phyloP scores from a whole-genome alignment of 1,140 invertebrate species.

The Drosophila kanapiae region DNA sequence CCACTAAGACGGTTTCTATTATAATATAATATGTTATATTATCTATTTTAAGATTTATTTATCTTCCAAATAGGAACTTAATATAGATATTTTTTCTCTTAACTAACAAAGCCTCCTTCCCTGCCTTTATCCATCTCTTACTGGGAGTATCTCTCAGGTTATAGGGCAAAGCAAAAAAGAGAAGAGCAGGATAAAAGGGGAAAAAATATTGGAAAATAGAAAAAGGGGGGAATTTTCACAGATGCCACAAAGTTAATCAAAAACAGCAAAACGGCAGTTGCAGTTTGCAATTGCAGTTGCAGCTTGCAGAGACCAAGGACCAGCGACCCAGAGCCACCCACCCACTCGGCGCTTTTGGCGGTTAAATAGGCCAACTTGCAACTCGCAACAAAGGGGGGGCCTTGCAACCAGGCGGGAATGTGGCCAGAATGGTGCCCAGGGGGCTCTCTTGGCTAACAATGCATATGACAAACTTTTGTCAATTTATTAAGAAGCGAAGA shows the following conservation, averaged over 20 bases:
- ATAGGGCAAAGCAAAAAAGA: not conserved
- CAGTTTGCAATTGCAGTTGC: constrained; percentile 28
- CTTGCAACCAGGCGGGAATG: constrained; percentile 6
- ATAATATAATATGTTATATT: not conserved
- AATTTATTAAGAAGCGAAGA: constrained; percentile 78
- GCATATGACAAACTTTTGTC: constrained; percentile 84
- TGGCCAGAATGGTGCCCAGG: constrained; percentile 44
- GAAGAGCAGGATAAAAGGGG: not conserved
- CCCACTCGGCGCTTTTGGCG: constrained; percentile 21
- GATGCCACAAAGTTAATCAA: constrained; percentile 72
- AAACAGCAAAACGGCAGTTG: constrained; percentile 49
- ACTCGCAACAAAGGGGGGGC: not conserved
- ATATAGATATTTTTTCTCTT: not conserved
- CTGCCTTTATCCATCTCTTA: not conserved
- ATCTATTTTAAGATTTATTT: not conserved
- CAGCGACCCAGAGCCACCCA: constrained; percentile 36
- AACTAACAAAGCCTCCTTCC: not conserved
- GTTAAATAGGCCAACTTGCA: constrained; percentile 60
- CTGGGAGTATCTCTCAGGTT: constrained; percentile 2
- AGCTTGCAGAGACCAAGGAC: constrained; percentile 12
- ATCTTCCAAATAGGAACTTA: not conserved
- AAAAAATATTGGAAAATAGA: constrained; percentile 3
- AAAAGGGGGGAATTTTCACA: constrained; percentile 26
- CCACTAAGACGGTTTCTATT: not conserved
- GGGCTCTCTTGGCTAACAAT: constrained; percentile 75